Evolutionary conservation across 2,113 vertebrate species (phyloP).

Genomic region (Periophthalmus modestus): DNA sequence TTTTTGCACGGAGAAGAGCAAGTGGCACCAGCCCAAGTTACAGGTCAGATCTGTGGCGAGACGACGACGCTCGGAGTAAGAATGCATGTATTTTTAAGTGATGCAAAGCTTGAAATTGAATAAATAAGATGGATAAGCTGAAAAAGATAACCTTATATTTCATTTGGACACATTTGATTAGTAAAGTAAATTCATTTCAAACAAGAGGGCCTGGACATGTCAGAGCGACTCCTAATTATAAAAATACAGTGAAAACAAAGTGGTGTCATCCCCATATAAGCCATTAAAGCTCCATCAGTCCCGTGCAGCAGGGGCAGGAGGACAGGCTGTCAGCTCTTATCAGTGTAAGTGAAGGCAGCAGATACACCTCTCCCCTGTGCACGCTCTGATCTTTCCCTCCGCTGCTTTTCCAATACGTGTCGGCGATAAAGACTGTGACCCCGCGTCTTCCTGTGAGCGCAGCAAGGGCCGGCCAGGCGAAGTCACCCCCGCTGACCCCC

Average conservation of each 20-base stretch:
- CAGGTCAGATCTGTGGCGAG: no score
- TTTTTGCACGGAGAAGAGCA: no score
- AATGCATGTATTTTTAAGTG: no score
- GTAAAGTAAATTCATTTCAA: constrained; percentile 8
- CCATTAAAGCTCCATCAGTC: constrained; percentile 62
- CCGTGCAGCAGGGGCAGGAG: constrained; percentile 50
- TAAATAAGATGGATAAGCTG: no score
- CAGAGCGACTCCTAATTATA: constrained; percentile 50
- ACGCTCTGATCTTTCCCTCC: constrained; percentile 56
- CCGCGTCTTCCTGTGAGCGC: constrained; percentile 51
- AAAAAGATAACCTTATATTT: no score
- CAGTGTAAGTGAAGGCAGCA: constrained; percentile 48
- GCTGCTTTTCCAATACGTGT: constrained; percentile 56
- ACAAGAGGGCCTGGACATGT: constrained; percentile 35
- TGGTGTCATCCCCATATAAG: constrained; percentile 40
- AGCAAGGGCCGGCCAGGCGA: constrained; percentile 35
- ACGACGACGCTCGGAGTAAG: no score
- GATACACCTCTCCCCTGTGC: constrained; percentile 39
- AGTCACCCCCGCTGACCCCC: constrained; percentile 58
- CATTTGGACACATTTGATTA: no score
- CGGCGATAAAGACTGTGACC: constrained; percentile 63
- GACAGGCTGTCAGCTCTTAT: constrained; percentile 62
- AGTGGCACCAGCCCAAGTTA: no score
- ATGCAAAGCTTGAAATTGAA: no score
- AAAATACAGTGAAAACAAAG: constrained; percentile 41